Percentiles rank a stretch among this genome's conserved stretches.
Conservation (phyloP, 1,140 invertebrate species). For the Orussus abietinus region DNA sequence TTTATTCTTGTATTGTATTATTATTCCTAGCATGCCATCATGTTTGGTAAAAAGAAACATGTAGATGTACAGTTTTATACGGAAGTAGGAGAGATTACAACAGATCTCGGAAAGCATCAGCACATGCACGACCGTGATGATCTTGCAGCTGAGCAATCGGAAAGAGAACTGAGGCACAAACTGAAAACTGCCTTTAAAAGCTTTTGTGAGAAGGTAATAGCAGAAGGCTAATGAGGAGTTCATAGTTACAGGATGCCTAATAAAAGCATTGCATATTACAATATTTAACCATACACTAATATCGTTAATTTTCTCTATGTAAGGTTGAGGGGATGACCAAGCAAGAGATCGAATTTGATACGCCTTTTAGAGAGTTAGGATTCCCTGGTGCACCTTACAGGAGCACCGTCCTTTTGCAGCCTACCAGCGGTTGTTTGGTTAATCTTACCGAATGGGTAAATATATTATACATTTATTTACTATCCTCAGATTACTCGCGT, state of each 20-base stretch:
- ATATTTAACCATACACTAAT: slow-evolving; percentile 4
- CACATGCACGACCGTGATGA: slow-evolving; percentile 99
- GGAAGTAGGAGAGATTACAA: slow-evolving; percentile 99
- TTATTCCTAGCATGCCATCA: slow-evolving; percentile 80
- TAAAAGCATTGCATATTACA: no score
- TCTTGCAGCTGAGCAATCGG: slow-evolving; percentile 96
- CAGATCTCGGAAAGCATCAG: slow-evolving; percentile 98
- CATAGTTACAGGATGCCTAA: no score
- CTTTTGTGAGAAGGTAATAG: slow-evolving; percentile 92
- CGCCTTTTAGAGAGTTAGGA: slow-evolving; percentile 94
- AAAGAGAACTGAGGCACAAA: slow-evolving; percentile 93
- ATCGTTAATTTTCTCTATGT: slow-evolving; percentile 17
- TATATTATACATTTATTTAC: slow-evolving; percentile 6
- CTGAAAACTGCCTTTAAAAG: slow-evolving; percentile 97
- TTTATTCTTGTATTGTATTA: slow-evolving; percentile 15
- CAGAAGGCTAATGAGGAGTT: no score
- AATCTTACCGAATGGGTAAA: slow-evolving; percentile 95
- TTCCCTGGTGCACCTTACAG: slow-evolving; percentile 97
- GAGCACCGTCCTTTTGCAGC: slow-evolving; percentile 93
- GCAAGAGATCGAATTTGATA: slow-evolving; percentile 97
- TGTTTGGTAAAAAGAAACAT: slow-evolving; percentile 99
- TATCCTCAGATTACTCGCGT: not conserved
- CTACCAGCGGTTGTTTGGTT: slow-evolving; percentile 94
- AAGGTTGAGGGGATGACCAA: slow-evolving; percentile 94
- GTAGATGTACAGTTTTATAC: slow-evolving; percentile 99